Evolutionary conservation across 2,888 invertebrate genomes (phyloP).

Genomic region (Dasypolia templi): DNA sequence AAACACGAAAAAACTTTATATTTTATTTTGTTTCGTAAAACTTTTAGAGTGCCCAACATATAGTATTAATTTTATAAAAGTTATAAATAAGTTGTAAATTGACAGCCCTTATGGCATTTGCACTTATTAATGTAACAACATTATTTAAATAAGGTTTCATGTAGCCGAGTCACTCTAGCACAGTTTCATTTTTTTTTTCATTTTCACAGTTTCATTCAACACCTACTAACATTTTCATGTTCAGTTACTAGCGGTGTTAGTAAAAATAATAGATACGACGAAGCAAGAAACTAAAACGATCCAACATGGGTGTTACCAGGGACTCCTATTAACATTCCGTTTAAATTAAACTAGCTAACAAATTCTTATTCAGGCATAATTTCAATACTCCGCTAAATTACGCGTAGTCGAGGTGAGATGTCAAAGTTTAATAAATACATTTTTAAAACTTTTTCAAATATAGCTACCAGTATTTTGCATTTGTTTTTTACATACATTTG

Average conservation of each 20-base stretch:
- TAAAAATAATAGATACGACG: conserved; percentile 28
- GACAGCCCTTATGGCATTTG: neutral
- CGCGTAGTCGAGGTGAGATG: neutral
- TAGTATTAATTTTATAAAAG: neutral
- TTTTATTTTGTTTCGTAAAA: conserved; percentile 2
- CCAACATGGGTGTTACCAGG: conserved; percentile 22
- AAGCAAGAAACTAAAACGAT: conserved; percentile 28
- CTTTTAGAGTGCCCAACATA: neutral
- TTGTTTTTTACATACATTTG: too few species aligned
- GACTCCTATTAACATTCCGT: conserved; percentile 3
- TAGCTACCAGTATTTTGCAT: too few species aligned
- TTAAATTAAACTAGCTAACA: neutral
- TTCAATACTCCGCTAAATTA: conserved; percentile 17
- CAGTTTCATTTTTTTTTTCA: conserved; percentile 23
- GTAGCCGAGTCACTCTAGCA: conserved; percentile 9
- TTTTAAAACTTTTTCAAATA: neutral
- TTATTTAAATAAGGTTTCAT: conserved; percentile 9
- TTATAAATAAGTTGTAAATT: neutral
- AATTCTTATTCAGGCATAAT: neutral
- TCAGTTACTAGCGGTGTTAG: conserved; percentile 36
- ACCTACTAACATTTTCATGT: conserved; percentile 14
- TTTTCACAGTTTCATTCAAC: conserved; percentile 25
- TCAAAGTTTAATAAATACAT: neutral
- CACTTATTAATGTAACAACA: conserved; percentile 4
- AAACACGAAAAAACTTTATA: too few species aligned